Conservation (phyloP, 1,140 invertebrate species). For the Drosophila tropicalis region DNA sequence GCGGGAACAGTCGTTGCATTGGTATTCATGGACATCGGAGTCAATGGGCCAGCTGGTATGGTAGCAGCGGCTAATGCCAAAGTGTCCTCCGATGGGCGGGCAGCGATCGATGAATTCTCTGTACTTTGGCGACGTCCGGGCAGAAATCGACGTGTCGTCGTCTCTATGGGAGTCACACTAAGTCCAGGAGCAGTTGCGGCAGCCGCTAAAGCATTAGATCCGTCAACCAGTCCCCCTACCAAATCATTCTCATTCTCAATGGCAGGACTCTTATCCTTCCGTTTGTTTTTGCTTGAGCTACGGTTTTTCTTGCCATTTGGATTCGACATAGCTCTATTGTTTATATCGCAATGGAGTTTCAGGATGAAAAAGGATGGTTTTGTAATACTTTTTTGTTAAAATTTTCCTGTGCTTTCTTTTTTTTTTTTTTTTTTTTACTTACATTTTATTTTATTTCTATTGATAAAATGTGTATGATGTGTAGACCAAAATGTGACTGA, state of each 20-base stretch:
- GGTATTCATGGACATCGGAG: background rate
- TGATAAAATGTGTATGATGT: background rate
- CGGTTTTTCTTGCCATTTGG: background rate
- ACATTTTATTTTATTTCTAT: constrained; percentile 3
- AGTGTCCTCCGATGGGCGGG: constrained; percentile 27
- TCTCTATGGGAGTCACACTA: background rate
- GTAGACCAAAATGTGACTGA: background rate
- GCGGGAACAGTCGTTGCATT: background rate
- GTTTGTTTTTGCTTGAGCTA: background rate
- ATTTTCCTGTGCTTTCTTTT: background rate
- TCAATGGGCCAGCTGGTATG: constrained; percentile 17
- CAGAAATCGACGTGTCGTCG: background rate
- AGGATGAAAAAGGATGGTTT: background rate
- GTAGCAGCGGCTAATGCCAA: constrained; percentile 28
- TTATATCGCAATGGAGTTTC: too few relatives aligned
- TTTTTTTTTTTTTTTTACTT: background rate
- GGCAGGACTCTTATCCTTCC: background rate
- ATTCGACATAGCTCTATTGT: background rate
- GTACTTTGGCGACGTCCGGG: background rate
- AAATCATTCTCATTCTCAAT: background rate
- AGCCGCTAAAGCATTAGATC: background rate
- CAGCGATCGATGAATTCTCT: constrained; percentile 4
- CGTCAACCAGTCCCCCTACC: background rate
- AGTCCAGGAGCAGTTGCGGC: background rate
- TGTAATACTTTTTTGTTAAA: too few relatives aligned